A percentile compares a stretch with the other conserved stretches of the same genome.
phyloP scores from a whole-genome alignment of 2,888 invertebrate genomes.

The Macaria liturata region DNA sequence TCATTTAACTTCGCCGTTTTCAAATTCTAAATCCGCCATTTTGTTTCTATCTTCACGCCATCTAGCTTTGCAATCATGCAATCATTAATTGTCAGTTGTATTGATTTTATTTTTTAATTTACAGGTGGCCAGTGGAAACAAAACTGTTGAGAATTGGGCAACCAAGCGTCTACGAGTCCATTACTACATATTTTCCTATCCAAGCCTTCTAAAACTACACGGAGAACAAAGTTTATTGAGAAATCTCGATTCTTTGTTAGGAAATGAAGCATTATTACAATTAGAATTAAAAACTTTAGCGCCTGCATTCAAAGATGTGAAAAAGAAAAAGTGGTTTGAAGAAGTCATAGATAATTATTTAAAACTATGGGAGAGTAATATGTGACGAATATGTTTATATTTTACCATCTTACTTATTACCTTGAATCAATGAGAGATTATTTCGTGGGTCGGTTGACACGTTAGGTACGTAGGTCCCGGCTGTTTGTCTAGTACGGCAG shows the following conservation, averaged over 20 bases:
- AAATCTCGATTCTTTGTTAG: conserved; percentile 88
- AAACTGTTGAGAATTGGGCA: conserved; percentile 91
- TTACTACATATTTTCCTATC: conserved; percentile 92
- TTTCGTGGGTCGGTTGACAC: too few species aligned
- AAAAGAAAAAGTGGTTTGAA: conserved; percentile 92
- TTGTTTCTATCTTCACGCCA: not conserved
- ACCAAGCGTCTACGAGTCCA: conserved; percentile 86
- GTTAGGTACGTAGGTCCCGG: too few species aligned
- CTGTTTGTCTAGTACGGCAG: too few species aligned
- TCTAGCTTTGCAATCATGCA: conserved; percentile 8
- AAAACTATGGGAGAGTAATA: conserved; percentile 95
- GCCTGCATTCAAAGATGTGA: conserved; percentile 89
- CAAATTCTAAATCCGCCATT: not conserved
- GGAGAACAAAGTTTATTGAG: conserved; percentile 89
- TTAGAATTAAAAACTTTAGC: conserved; percentile 91
- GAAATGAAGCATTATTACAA: conserved; percentile 92
- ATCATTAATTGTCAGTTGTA: not conserved
- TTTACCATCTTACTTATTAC: too few species aligned
- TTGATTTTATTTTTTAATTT: conserved; percentile 25
- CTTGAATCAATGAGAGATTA: too few species aligned
- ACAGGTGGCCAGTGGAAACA: conserved; percentile 89
- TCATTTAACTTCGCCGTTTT: not conserved
- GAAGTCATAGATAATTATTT: conserved; percentile 95
- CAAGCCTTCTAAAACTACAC: conserved; percentile 91
- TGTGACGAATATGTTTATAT: conserved; percentile 77